Base-by-base conservation (phyloP, 2,888 invertebrate species). In the Lamproptera curius region DNA sequence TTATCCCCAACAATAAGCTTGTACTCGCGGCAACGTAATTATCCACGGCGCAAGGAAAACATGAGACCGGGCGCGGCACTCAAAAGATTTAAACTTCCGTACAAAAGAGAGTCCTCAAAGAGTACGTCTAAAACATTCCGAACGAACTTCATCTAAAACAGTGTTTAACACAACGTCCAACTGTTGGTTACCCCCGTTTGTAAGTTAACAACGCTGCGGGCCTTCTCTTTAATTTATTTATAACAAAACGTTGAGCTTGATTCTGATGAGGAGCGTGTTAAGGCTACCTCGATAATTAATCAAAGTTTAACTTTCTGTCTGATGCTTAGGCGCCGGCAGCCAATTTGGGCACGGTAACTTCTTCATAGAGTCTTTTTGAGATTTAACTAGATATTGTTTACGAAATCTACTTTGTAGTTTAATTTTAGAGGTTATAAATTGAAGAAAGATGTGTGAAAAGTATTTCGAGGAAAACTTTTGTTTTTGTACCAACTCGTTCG, bases 131-230 rank as follows among this genome's bases (percentile, higher is more conserved):
- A 46, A 41, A 39, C 16, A 40, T 46, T 40, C 14, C 33, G 42
- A 42, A 36, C 36, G 20, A 31, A 47, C 14, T 28, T 23, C 13
- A 26, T 34, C 40, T 20, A 14, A 46, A 40, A 46, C 40, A 35
- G 28, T 46, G 11, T 31, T 16, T 33, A 36, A 42, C 31, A 37
- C 17, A 37, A 33, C 37, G 42, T 42, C n/a, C 15, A 23, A 23
- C 33, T 16, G 20, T 17, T 47, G 42, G 37, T 38, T 48, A 38
- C 42, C 31, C 23, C 20, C 16, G 33, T 42, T 42, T 46, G 34
- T 23, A 35, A 46, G 15, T 34, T 39, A 40, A 42, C n/a, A 36
- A 46, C 52, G 46, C 59, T 57, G 47, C 59, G 52, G 57, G 54
- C 46, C 38, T 17, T 42, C 40, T 45, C 39, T 37, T 50, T 50